Percentiles rank a stretch among this genome's conserved stretches.
These are phyloP conservation scores for Enteromius radiatus DNA, from an alignment of 2,797 vertebrate genomes.

Conservation along the genomic window DNA sequence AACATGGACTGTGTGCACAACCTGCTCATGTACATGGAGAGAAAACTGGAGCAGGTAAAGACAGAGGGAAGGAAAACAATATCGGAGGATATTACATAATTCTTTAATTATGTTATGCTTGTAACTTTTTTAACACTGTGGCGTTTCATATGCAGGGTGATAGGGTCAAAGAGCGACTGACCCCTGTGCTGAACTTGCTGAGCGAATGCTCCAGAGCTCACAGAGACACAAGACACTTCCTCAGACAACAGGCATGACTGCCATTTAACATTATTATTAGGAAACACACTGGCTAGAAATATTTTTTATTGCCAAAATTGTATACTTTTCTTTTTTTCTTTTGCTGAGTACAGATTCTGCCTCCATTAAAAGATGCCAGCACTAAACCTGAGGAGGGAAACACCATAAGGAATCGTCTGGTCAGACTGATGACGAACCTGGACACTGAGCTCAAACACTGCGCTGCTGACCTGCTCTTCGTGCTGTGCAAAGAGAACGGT, in stretches of 20 bases:
- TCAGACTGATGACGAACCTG: slow-evolving; percentile 83
- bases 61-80: slow-evolving; percentile 19
- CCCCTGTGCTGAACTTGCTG: slow-evolving; percentile 79
- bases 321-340: not conserved
- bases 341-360: slow-evolving; percentile 65
- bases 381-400: slow-evolving; percentile 78
- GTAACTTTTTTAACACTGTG: not conserved
- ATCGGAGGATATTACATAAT: too few relatives aligned
- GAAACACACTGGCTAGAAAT: not conserved
- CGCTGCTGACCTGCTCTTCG: slow-evolving; percentile 83
- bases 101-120: not conserved
- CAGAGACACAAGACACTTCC: slow-evolving; percentile 78
- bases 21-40: slow-evolving; percentile 64
- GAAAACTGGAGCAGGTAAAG: slow-evolving; percentile 60
- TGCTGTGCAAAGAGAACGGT: slow-evolving; percentile 83
- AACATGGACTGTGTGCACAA: slow-evolving; percentile 67
- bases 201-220: slow-evolving; percentile 79
- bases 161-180: slow-evolving; percentile 77
- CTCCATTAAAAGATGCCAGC: slow-evolving; percentile 77
- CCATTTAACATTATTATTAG: not conserved
- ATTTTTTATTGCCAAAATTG: not conserved
- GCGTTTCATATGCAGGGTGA: slow-evolving; percentile 65
- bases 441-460: slow-evolving; percentile 83
- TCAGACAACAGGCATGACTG: slow-evolving; percentile 73
- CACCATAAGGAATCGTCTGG: slow-evolving; percentile 76